Evolutionary conservation across 1,140 invertebrate species (phyloP).

Genomic region (Pygmarrhopalites habei): DNA sequence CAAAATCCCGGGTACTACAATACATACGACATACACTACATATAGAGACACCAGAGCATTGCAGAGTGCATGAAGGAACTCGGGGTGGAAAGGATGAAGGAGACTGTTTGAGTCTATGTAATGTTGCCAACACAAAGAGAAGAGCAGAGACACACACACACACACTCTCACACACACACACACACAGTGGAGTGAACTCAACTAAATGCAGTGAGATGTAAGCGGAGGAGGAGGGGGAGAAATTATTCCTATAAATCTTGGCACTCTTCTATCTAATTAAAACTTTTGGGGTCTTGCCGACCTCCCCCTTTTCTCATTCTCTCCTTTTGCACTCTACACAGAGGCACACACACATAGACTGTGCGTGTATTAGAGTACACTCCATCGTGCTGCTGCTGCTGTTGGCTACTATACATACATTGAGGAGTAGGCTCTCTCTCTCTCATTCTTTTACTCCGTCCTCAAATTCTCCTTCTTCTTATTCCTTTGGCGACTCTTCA

Average conservation of each 20-base stretch:
- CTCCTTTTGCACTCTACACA: slow-evolving; percentile 14
- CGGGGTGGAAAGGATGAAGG: neutral
- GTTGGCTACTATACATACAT: no score
- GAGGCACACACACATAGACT: neutral
- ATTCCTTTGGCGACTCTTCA: slow-evolving; percentile 6
- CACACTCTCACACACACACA: no score
- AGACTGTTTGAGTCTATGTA: no score
- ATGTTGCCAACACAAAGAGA: no score
- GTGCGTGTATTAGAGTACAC: neutral
- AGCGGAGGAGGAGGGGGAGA: slow-evolving; percentile 7
- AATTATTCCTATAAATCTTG: slow-evolving; percentile 35
- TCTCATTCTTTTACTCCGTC: no score
- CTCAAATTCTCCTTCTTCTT: slow-evolving; percentile 3
- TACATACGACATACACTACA: no score
- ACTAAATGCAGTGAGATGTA: slow-evolving; percentile 7
- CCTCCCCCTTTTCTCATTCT: slow-evolving; percentile 23
- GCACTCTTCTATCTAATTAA: slow-evolving; percentile 33
- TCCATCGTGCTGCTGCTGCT: no score
- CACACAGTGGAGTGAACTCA: neutral
- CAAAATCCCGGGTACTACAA: no score
- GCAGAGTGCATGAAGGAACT: no score
- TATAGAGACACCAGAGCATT: no score
- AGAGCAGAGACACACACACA: no score
- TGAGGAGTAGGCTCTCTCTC: neutral
- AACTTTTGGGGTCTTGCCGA: slow-evolving; percentile 28